Base-by-base conservation (phyloP, 2,113 vertebrate species). In the Dromiciops gliroides region DNA sequence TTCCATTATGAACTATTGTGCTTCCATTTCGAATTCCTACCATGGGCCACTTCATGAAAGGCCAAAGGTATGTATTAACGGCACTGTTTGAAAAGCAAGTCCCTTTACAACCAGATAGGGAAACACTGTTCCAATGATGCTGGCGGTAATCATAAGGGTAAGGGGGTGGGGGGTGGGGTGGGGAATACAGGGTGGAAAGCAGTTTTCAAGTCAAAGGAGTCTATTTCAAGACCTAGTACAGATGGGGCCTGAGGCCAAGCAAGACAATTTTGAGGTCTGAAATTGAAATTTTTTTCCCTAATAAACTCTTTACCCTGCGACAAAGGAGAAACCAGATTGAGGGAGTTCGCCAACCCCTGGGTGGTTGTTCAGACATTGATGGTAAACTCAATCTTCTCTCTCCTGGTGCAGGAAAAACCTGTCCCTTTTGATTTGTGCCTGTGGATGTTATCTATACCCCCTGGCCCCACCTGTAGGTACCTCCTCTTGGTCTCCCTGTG, bases 231-330 rank as follows among this genome's bases (percentile, higher is more conserved):
- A 90, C n/a, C 28, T 31, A n/a, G 91, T 94, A 48, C 50, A 25
- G 92, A 95, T 48, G 92, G 95, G 94, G 90, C 83, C 91, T 11
- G 56, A 96, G 93, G 94, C 53, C 92, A 96, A 51, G 51, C 11
- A 89, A 95, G 95, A 96, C 93, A 96, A 96, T 97, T 95, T 96
- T 93, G 94, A 96, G 89, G 92, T 95, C 89, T 96, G 95, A 95
- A 96, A 97, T 96, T 95, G 96, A 97, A 97, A 97, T 96, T 97
- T 95, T 60, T 75, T 94, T 96, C 94, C 93, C 95, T 97, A 97
- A 96, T 97, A 96, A 97, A 96, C 96, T 96, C 94, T 95, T 97
- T 97, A 97, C 94, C 90, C 90, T 2, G 2, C 67, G 95, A 97
- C 94, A 95, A 96, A 97, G 92, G 91, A 92, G 48, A 96, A 28